Base-by-base conservation (phyloP, 2,888 invertebrate genomes). In the Branchipolynoe longqiensis region DNA sequence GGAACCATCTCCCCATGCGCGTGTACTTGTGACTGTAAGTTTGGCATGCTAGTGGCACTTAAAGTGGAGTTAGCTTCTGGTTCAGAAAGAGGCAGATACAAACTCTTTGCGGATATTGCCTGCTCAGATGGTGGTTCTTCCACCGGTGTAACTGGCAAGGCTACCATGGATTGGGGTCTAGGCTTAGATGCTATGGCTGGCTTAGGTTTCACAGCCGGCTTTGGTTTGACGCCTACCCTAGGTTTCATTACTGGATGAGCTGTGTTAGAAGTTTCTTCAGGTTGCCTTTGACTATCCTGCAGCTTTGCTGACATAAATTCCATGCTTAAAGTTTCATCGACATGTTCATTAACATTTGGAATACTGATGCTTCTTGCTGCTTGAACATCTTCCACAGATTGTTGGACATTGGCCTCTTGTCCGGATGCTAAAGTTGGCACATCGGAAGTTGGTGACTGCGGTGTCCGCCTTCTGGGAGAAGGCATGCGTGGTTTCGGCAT, bases 191-290 rank as follows among this genome's bases (percentile, higher is more conserved):
- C 82, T 0, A 82, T 38, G 1, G 31, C 22, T 48, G 82, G 82
- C 31, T 56, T 82, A n/a, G 82, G 82, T 33, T 58, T 82, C 12
- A 56, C 14, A 22, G 58, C 56, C 3, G 84, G 84, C n/a, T 83
- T 83, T 8, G 84, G 84, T 56, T 84, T 84, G 8, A 62, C 59
- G 4, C 2, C 31, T 41, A 58, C 41, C 18, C 56, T 58, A 12
- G 83, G 69, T 84, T 84, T 84, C 2, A 41, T 4, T 1, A 54
- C 22, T 12, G 84, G 84, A 41, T 69, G 73, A 69, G 8, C 38
- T 36, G 62, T n/a, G n/a, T n/a, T n/a, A n/a, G n/a, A n/a, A n/a
- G n/a, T n/a, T n/a, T n/a, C n/a, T n/a, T n/a, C n/a, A n/a, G n/a
- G n/a, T n/a, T n/a, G n/a, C n/a, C n/a, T n/a, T n/a, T n/a, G n/a